Percentiles rank a stretch among this genome's conserved stretches.
These are phyloP conservation scores for Aegotheles bennettii DNA, from an alignment of 2,113 vertebrate species.

Conservation along the genomic window DNA sequence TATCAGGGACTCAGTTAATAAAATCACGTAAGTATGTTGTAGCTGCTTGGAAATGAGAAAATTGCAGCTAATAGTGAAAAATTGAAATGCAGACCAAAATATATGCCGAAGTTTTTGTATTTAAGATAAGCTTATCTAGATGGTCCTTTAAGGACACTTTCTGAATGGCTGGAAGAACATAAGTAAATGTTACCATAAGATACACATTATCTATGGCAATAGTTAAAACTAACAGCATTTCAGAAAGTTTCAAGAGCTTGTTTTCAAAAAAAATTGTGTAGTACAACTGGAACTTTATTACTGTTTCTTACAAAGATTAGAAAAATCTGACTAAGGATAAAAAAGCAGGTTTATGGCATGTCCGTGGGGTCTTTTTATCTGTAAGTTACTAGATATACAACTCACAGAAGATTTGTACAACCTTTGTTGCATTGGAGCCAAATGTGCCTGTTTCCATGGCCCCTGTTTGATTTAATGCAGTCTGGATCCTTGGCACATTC, in stretches of 20 bases:
- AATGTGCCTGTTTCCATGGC: neutral
- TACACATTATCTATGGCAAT: neutral
- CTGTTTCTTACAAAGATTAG: neutral
- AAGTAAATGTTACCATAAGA: neutral
- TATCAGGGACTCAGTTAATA: neutral
- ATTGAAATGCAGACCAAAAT: neutral
- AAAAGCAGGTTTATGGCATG: neutral
- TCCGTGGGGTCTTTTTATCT: neutral
- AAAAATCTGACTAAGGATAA: neutral
- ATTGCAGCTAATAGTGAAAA: neutral
- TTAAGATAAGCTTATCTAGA: neutral
- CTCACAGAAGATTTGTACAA: neutral
- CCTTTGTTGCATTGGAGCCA: neutral
- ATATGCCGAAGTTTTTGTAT: neutral
- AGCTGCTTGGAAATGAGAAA: neutral
- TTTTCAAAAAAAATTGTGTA: neutral
- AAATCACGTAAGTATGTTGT: neutral
- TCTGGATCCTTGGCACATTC: neutral
- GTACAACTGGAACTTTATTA: neutral
- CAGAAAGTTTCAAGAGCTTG: neutral
- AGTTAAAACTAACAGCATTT: neutral
- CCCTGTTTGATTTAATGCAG: neutral
- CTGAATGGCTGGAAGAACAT: neutral
- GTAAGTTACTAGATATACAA: neutral
- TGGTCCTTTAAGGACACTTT: neutral